Evolutionary conservation across 35 echinoderm and acorn worm species (phyloP).

Genomic region (Diadema setosum): DNA sequence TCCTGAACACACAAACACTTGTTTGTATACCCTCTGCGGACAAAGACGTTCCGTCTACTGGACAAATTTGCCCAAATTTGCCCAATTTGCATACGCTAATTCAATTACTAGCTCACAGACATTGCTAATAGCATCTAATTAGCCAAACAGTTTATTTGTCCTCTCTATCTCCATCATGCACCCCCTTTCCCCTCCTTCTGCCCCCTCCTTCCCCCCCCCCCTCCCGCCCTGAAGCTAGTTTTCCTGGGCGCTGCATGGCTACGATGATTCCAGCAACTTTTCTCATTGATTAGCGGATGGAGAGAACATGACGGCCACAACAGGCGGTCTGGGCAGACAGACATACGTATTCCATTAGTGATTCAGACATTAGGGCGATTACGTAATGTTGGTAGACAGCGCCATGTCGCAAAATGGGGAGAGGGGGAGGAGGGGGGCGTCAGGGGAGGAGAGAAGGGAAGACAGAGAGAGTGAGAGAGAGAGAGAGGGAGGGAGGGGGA

Average conservation of each 20-base stretch:
- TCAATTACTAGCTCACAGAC: constrained; percentile 4
- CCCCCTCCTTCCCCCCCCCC: background rate
- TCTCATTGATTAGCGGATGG: background rate
- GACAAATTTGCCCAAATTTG: too few relatives aligned
- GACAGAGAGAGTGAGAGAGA: background rate
- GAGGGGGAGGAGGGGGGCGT: background rate
- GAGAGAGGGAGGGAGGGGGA: background rate
- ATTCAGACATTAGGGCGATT: background rate
- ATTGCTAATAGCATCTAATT: background rate
- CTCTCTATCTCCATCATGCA: background rate
- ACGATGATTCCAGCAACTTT: background rate
- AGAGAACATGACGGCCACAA: background rate
- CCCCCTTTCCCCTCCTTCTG: background rate
- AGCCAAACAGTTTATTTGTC: background rate
- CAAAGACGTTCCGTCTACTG: too few relatives aligned
- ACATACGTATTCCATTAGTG: background rate
- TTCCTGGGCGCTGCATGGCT: background rate
- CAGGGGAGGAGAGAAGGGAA: background rate
- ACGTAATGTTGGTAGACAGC: background rate
- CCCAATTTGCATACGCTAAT: background rate
- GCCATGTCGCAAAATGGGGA: background rate
- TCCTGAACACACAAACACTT: too few relatives aligned
- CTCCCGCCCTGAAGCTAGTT: background rate
- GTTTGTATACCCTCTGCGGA: too few relatives aligned
- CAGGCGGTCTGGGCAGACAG: too few relatives aligned